Conservation (phyloP, 2,113 vertebrate species). For the Lynx canadensis region DNA sequence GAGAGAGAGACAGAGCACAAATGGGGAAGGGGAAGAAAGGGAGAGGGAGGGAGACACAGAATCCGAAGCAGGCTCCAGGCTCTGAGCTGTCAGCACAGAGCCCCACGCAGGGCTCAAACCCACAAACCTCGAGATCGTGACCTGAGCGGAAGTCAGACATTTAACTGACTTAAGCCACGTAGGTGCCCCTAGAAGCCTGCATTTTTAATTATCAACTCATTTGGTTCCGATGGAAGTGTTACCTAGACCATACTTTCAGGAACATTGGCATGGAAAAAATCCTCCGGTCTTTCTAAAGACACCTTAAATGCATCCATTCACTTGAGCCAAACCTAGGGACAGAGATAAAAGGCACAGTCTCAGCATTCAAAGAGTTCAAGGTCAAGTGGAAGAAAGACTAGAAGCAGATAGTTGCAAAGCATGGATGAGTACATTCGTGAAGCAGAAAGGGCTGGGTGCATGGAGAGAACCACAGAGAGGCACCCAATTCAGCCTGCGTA, state of each 20-base stretch:
- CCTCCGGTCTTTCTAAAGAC: neutral
- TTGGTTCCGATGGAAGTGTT: neutral
- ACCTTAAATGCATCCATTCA: neutral
- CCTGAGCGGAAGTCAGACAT: too few species aligned
- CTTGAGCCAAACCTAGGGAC: neutral
- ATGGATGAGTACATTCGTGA: neutral
- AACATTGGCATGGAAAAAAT: neutral
- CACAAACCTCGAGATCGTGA: too few species aligned
- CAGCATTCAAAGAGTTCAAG: neutral
- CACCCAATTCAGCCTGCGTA: fast-evolving
- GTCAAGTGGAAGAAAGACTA: neutral
- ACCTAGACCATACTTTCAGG: neutral
- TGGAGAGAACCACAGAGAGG: neutral
- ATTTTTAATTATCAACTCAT: neutral
- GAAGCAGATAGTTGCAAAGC: neutral
- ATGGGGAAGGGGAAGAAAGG: too few species aligned
- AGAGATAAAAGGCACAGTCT: neutral
- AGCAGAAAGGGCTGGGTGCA: neutral
- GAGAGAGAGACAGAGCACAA: too few species aligned
- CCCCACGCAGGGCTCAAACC: too few species aligned
- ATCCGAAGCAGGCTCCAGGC: too few species aligned
- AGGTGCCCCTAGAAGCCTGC: too few species aligned
- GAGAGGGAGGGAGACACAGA: too few species aligned
- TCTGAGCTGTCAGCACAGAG: too few species aligned
- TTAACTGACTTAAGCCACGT: too few species aligned